These are phyloP conservation scores for Eidolon dupreanum DNA, from an alignment of 2,797 vertebrate species.

Conservation along the genomic window DNA sequence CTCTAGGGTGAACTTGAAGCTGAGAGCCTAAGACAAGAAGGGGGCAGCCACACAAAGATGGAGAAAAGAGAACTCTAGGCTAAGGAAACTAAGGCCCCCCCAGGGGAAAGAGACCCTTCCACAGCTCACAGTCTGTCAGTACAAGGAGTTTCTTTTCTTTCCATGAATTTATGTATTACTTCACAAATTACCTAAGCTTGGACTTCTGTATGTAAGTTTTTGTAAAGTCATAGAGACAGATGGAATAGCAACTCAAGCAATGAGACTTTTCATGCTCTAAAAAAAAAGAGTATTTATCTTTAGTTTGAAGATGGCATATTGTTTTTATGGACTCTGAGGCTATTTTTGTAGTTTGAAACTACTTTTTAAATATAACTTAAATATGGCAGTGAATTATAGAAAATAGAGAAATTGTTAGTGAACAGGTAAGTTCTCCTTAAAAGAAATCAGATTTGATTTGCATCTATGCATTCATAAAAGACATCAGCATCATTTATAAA, in stretches of 20 bases:
- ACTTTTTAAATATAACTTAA: neutral
- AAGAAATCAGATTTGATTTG: neutral
- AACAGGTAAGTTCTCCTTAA: neutral
- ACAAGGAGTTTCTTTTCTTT: neutral
- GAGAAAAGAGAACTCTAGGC: neutral
- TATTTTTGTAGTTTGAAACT: neutral
- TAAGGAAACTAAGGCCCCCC: neutral
- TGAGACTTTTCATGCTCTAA: neutral
- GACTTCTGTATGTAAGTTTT: neutral
- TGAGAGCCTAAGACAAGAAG: neutral
- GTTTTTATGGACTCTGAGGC: neutral
- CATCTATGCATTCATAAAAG: neutral
- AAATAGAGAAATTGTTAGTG: neutral
- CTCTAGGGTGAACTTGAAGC: neutral
- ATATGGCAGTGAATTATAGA: neutral
- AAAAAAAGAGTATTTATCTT: neutral
- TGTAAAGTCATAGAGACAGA: neutral
- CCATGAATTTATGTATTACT: neutral
- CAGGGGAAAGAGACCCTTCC: fast-evolving
- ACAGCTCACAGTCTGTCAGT: neutral
- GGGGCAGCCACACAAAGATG: neutral
- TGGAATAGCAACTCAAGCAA: neutral
- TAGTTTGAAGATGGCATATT: neutral
- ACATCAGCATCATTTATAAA: neutral
- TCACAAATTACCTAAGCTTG: neutral